Evolutionary conservation across 2,797 vertebrate species (phyloP), one percentile per base, ranked within the genome.

Genomic region (Sciurus vulgaris): DNA sequence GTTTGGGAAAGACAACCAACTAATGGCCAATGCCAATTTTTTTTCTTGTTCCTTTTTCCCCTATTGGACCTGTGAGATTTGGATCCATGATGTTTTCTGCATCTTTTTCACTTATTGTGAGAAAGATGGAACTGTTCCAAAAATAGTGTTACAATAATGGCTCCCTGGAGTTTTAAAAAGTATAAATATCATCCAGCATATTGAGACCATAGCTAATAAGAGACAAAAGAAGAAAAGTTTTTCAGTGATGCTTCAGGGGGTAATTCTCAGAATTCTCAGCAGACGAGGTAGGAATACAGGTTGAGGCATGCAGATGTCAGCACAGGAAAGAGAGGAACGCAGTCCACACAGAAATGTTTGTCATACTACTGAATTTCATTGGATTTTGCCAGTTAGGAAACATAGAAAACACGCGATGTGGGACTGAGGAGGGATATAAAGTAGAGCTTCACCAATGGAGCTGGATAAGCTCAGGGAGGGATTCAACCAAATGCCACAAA

Each of bases 201-300:
- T 74, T 59, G 28, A 49, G 14, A 3, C 35, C 59, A 83, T 28
- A 76, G 13, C 18, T 84, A 65, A 78, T 28, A 79, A 69, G 59
- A 90, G 44, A 89, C 56, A 61, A 95, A 95, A 74, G 49, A 67
- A 65, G 20, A 67, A 70, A 94, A 86, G 4, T 54, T 74, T 28
- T 91, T 69, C 54, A 30, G 0, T 78, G 63, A 86, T 78, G 11
- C 74, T 74, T 74, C 74, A 59, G 89, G 93, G 77, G 41, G 74
- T 86, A 69, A 17, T 65, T 85, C 63, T 82, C 54, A 86, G 74
- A 91, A 91, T 86, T 83, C 65, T 96, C 65, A 74, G 38, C 7
- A 78, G 85, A 92, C 33, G 17, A 89, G 44, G 28, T 70, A 83
- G 28, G 59, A 86, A 41, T 24, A 56, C 18, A 70, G 3, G 77